Evolutionary conservation across 2,797 vertebrate genomes (phyloP).

Genomic region (Nasua narica): DNA sequence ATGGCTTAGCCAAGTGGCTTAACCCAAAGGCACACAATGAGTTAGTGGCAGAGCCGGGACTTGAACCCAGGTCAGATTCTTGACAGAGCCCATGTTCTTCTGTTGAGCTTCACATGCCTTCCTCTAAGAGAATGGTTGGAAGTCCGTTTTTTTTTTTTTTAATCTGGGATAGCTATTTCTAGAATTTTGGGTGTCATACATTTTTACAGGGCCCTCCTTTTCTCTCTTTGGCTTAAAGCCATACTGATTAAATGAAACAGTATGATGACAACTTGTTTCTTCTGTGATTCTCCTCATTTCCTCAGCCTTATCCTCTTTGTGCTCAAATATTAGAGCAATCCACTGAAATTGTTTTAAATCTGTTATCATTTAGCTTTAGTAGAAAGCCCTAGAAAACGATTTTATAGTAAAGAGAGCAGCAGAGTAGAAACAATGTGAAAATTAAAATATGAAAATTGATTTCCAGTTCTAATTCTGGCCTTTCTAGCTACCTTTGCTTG

Average conservation of each 20-base stretch:
- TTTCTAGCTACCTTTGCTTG: neutral
- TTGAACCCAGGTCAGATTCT: neutral
- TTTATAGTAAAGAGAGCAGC: neutral
- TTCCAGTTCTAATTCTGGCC: neutral
- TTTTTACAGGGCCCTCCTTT: neutral
- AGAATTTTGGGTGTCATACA: neutral
- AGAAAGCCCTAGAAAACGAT: slow-evolving; percentile 13
- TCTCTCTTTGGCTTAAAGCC: neutral
- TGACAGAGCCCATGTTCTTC: neutral
- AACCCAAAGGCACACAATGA: neutral
- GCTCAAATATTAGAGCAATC: neutral
- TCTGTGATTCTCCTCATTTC: neutral
- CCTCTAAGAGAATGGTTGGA: neutral
- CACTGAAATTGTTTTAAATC: neutral
- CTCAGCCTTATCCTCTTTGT: neutral
- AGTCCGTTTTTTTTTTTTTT: neutral
- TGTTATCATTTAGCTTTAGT: neutral
- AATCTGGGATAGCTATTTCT: neutral
- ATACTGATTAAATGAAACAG: neutral
- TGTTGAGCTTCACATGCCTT: neutral
- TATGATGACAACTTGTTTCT: neutral
- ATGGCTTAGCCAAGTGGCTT: neutral
- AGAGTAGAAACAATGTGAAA: neutral
- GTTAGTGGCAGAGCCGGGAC: neutral
- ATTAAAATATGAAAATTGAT: neutral